A percentile compares a stretch with the other conserved stretches of the same genome.
Evolutionary conservation across 2,113 vertebrate genomes (phyloP).

Genomic region (Pelobates fuscus): DNA sequence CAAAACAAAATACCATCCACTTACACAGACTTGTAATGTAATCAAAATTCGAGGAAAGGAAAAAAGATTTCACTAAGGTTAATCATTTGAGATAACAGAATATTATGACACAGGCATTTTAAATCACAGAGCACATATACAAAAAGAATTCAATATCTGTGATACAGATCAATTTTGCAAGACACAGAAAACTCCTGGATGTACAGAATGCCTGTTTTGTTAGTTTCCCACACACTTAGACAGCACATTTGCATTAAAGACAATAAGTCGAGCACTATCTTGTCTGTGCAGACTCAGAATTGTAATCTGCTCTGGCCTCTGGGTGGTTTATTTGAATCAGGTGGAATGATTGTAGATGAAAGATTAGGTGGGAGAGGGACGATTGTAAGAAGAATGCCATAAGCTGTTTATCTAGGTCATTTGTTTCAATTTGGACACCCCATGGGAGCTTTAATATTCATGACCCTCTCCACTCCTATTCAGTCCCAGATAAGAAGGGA

Average conservation of each 20-base stretch:
- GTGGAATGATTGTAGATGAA: constrained; percentile 28
- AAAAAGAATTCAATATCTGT: too few species aligned
- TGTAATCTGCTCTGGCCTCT: constrained; percentile 16
- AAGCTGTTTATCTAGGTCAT: background rate
- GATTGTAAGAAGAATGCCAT: background rate
- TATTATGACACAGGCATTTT: too few species aligned
- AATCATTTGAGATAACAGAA: too few species aligned
- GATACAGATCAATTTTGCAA: too few species aligned
- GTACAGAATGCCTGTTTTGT: background rate
- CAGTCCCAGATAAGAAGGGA: too few species aligned
- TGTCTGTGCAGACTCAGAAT: constrained; percentile 7
- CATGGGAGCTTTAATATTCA: background rate
- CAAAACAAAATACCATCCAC: too few species aligned
- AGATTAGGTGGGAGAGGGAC: constrained; percentile 24
- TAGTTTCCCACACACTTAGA: constrained; percentile 20
- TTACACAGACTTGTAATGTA: too few species aligned
- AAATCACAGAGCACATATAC: too few species aligned
- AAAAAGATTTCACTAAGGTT: too few species aligned
- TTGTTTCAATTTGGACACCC: background rate
- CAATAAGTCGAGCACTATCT: constrained; percentile 26
- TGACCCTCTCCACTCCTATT: too few species aligned
- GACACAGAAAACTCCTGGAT: too few species aligned
- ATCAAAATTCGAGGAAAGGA: too few species aligned
- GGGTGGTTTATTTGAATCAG: background rate
- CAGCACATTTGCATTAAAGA: constrained; percentile 30